phyloP scores from a whole-genome alignment of 2,888 invertebrate species.

The Tenthredo notha region DNA sequence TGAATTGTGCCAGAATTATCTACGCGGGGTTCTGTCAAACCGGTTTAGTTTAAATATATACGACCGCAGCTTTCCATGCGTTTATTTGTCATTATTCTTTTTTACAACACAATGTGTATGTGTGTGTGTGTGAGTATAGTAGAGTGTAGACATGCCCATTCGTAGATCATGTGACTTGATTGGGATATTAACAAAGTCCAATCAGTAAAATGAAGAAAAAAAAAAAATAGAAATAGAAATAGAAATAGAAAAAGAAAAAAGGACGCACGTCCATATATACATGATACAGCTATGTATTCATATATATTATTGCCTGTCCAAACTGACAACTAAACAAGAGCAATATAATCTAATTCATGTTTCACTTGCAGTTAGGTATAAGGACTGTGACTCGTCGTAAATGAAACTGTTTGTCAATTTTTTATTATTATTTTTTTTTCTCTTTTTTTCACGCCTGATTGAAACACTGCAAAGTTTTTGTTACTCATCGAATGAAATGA shows the following conservation, averaged over 20 bases:
- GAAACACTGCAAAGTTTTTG: neutral
- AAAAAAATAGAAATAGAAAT: too few species aligned
- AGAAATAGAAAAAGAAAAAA: too few species aligned
- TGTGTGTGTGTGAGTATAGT: too few species aligned
- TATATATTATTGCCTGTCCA: too few species aligned
- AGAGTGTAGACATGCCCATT: neutral
- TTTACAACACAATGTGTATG: neutral
- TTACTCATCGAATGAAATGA: neutral
- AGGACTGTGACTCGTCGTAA: neutral
- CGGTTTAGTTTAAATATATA: neutral
- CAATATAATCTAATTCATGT: neutral
- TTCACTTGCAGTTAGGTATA: neutral
- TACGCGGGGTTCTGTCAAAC: too few species aligned
- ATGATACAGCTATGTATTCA: neutral
- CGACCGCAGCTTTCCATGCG: neutral
- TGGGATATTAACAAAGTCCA: neutral
- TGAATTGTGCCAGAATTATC: too few species aligned
- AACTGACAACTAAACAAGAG: neutral
- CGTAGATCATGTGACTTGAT: neutral
- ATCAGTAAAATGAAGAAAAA: neutral
- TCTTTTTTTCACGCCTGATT: neutral
- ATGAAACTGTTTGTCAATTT: neutral
- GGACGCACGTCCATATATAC: neutral
- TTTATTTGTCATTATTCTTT: neutral
- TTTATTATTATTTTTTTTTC: too few species aligned